phyloP scores from a whole-genome alignment of 2,888 invertebrate genomes.

The Euplagia quadripunctaria region DNA sequence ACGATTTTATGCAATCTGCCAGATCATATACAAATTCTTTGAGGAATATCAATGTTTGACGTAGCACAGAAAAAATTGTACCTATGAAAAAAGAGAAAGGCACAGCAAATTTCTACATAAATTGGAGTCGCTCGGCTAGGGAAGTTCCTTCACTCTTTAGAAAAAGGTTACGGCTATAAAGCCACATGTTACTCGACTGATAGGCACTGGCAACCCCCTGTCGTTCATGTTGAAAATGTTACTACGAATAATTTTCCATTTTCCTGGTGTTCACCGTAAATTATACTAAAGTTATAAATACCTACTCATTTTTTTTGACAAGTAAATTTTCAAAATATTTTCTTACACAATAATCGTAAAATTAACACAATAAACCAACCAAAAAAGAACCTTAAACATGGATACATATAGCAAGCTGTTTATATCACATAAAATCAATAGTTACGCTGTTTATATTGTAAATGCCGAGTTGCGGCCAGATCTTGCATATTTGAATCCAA shows the following conservation, averaged over 20 bases:
- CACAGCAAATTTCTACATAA: not conserved
- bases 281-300: no score
- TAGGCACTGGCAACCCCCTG: not conserved
- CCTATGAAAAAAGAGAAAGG: not conserved
- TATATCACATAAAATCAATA: not conserved
- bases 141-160: not conserved
- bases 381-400: not conserved
- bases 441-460: not conserved
- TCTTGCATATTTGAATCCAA: constrained; percentile 29
- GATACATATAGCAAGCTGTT: not conserved
- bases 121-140: not conserved
- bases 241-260: no score
- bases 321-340: no score
- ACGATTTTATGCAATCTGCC: not conserved
- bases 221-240: no score
- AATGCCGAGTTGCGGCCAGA: constrained; percentile 50
- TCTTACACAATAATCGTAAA: not conserved
- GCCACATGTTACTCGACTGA: not conserved
- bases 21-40: not conserved
- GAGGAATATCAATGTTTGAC: not conserved
- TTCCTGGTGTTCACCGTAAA: no score
- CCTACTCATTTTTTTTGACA: no score
- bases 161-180: not conserved
- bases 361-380: not conserved
- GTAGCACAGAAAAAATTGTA: not conserved